phyloP scores from a whole-genome alignment of 2,113 vertebrate species.

The Strigops habroptila region DNA sequence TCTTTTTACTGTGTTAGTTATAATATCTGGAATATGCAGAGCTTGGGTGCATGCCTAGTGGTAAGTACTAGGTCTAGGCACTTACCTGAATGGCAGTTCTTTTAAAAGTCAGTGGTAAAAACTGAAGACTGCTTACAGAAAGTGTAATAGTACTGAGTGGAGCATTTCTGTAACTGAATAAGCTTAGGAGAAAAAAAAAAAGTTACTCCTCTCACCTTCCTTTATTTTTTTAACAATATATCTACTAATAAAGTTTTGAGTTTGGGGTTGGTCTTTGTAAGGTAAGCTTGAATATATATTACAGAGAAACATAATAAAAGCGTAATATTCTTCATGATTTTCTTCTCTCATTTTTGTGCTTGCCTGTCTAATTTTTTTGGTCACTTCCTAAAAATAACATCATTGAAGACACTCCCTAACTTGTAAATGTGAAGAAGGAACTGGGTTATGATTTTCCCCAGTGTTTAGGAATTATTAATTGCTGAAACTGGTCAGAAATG shows the following conservation, averaged over 20 bases:
- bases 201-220: background rate
- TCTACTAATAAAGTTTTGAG: background rate
- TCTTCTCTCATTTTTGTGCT: background rate
- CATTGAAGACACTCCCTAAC: background rate
- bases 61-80: background rate
- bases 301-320: background rate
- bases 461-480: background rate
- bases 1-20: background rate
- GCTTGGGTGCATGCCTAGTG: background rate
- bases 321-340: background rate
- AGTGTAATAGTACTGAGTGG: background rate
- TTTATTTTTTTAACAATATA: background rate
- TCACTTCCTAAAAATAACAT: background rate
- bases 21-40: background rate
- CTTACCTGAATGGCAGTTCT: background rate
- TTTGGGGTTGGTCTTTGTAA: background rate
- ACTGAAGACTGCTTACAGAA: accelerated
- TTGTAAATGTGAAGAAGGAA: background rate
- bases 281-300: background rate
- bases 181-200: background rate
- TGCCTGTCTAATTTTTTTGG: background rate
- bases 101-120: background rate
- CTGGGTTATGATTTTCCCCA: background rate
- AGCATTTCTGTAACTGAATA: background rate
- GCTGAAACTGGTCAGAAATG: background rate